Percentiles rank a stretch among this genome's conserved stretches.
phyloP scores from a whole-genome alignment of 2,888 invertebrate species.

The Congeria kusceri region DNA sequence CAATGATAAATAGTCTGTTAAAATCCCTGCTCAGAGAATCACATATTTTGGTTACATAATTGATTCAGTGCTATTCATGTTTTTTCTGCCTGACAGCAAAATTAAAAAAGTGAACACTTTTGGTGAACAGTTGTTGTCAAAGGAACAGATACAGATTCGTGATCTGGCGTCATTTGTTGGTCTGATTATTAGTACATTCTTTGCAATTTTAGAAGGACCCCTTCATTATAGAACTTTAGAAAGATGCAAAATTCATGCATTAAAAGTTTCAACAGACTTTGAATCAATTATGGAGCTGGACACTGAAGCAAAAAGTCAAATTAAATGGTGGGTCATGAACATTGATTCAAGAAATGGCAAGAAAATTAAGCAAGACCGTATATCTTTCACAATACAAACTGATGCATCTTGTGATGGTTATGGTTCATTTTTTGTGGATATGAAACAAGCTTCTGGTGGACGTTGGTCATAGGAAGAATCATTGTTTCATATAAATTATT shows the following conservation, averaged over 20 bases:
- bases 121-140: background rate
- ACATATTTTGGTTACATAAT: constrained; percentile 33
- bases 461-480: constrained; percentile 26
- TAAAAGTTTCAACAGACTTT: background rate
- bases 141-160: background rate
- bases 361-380: constrained; percentile 21
- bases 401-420: constrained; percentile 31
- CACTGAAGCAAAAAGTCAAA: background rate
- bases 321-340: constrained; percentile 10
- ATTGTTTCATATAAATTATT: constrained; percentile 32
- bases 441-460: constrained; percentile 16
- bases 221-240: background rate
- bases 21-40: constrained; percentile 19
- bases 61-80: constrained; percentile 6
- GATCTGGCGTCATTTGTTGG: constrained; percentile 17
- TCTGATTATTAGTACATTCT: constrained; percentile 9
- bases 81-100: constrained; percentile 3
- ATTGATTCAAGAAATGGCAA: constrained; percentile 38
- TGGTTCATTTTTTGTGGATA: constrained; percentile 18
- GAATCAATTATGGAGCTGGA: constrained; percentile 3
- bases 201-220: constrained; percentile 1
- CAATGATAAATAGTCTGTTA: constrained; percentile 32
- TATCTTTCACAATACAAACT: constrained; percentile 26
- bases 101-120: background rate
- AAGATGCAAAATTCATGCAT: background rate